Percentiles rank a stretch among this genome's conserved stretches.
Evolutionary conservation across 1,140 invertebrate species (phyloP).

Genomic region (Drosophila subpulchrella): DNA sequence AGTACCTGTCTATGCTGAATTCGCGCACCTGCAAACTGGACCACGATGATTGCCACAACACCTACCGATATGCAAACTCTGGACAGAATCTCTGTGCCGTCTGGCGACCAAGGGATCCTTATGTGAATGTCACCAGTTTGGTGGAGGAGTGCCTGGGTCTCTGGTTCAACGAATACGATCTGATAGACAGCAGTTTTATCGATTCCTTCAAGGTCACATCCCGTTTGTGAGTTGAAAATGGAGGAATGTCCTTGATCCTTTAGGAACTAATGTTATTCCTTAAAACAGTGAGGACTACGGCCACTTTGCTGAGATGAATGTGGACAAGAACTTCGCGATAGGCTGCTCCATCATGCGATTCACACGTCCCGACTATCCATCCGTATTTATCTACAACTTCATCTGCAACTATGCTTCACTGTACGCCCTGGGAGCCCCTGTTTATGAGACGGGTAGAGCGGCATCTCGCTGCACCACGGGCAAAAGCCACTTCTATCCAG

Average conservation of each 20-base stretch:
- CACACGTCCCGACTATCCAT: slow-evolving; percentile 73
- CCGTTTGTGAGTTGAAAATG: slow-evolving; percentile 70
- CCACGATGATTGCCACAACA: slow-evolving; percentile 81
- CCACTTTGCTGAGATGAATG: slow-evolving; percentile 80
- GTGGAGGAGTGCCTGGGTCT: slow-evolving; percentile 68
- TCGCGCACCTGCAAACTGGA: slow-evolving; percentile 76
- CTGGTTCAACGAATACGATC: slow-evolving; percentile 75
- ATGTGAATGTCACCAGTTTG: slow-evolving; percentile 73
- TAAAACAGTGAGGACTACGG: slow-evolving; percentile 75
- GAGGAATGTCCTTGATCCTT: too few species aligned
- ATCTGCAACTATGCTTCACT: slow-evolving; percentile 81
- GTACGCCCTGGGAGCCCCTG: slow-evolving; percentile 68
- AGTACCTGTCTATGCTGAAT: slow-evolving; percentile 76
- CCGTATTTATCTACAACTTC: slow-evolving; percentile 76
- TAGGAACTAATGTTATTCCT: neutral
- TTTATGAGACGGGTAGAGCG: slow-evolving; percentile 65
- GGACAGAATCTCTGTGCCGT: slow-evolving; percentile 78
- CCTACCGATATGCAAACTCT: slow-evolving; percentile 73
- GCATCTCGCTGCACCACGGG: slow-evolving; percentile 66
- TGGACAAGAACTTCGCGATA: slow-evolving; percentile 71
- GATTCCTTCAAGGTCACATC: slow-evolving; percentile 65
- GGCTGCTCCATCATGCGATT: slow-evolving; percentile 78
- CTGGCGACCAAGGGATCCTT: slow-evolving; percentile 56
- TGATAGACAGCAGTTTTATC: slow-evolving; percentile 78
- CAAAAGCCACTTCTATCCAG: slow-evolving; percentile 77